These are phyloP conservation scores for Gymnosoma rotundatum DNA, from an alignment of 2,888 invertebrate species.

Conservation along the genomic window DNA sequence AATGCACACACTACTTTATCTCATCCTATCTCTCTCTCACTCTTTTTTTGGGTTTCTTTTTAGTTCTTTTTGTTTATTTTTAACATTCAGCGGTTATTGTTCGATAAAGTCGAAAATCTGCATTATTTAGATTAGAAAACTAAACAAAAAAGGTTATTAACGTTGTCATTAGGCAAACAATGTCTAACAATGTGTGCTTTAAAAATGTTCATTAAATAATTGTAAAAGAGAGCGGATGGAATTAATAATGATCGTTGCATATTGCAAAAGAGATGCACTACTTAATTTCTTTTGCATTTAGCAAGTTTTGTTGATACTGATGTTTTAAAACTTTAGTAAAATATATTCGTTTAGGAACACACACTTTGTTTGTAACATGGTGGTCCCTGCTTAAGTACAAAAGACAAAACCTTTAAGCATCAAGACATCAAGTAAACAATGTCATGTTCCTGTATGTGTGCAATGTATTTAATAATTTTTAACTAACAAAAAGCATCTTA, in stretches of 20 bases:
- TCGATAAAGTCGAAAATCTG: constrained; percentile 70
- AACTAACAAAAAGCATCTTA: constrained; percentile 1
- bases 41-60: neutral
- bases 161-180: constrained; percentile 33
- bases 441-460: constrained; percentile 25
- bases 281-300: too few relatives aligned
- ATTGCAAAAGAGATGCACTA: too few relatives aligned
- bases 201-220: too few relatives aligned
- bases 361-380: constrained; percentile 73
- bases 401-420: constrained; percentile 54
- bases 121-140: constrained; percentile 73
- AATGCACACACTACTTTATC: constrained; percentile 12
- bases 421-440: constrained; percentile 74
- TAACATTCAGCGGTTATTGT: constrained; percentile 71
- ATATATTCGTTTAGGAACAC: constrained; percentile 72
- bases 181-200: too few relatives aligned
- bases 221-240: too few relatives aligned
- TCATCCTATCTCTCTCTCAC: too few relatives aligned
- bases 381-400: constrained; percentile 73
- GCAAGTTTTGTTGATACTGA: neutral
- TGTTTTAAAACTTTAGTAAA: neutral
- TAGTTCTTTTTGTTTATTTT: constrained; percentile 1
- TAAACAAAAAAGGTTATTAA: constrained; percentile 69
- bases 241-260: too few relatives aligned
- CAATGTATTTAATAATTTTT: constrained; percentile 1